These are phyloP conservation scores for Protobothrops flavoviridis DNA, from an alignment of 2,113 vertebrate species.

Conservation along the genomic window DNA sequence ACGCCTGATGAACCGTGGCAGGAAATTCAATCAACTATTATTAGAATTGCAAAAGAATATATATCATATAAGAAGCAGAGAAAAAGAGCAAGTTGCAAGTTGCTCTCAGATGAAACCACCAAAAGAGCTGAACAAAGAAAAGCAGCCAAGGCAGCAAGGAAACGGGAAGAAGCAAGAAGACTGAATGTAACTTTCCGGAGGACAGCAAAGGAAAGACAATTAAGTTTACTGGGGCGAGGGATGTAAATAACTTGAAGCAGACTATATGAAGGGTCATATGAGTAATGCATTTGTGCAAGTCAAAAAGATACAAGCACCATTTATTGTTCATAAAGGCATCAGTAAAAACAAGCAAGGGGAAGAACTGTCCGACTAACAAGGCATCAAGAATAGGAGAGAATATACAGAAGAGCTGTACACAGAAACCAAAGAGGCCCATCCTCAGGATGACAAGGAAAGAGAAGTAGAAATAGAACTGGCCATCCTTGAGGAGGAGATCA, in stretches of 20 bases:
- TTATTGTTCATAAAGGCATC: background rate
- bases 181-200: background rate
- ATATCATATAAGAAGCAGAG: background rate
- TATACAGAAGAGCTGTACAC: background rate
- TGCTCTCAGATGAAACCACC: background rate
- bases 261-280: background rate
- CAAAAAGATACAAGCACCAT: background rate
- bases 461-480: background rate
- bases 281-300: background rate
- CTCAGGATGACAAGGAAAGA: background rate
- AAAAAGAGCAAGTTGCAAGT: background rate
- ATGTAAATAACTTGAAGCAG: too few relatives aligned
- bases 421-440: background rate
- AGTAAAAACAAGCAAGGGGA: background rate
- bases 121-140: background rate
- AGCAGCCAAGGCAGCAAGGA: background rate
- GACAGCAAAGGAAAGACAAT: background rate
- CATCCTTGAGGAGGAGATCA: background rate
- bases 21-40: background rate
- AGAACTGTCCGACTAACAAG: background rate
- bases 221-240: background rate
- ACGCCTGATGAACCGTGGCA: background rate
- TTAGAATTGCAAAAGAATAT: background rate
- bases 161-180: background rate
- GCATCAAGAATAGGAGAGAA: background rate